These are phyloP conservation scores for Tethya wilhelma DNA, from an alignment of 37 sponge, comb jelly and placozoan species.

Conservation along the genomic window DNA sequence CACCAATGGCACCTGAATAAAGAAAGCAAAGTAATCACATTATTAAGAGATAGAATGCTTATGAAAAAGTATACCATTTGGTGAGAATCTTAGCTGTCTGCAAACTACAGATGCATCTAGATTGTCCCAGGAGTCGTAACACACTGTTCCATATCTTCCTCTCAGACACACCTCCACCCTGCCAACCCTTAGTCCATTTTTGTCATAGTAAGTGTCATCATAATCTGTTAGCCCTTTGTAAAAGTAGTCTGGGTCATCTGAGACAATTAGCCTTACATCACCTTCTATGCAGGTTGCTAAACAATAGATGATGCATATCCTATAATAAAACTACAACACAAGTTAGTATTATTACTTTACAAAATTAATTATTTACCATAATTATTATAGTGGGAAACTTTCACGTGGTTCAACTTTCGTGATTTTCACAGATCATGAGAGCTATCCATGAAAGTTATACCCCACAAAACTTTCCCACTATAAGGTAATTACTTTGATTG, in stretches of 20 bases:
- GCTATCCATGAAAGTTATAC: too few relatives aligned
- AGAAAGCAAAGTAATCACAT: too few relatives aligned
- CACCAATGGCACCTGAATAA: constrained; percentile 4
- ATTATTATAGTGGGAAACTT: background rate
- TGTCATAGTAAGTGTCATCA: constrained; percentile 16
- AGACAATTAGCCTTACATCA: constrained; percentile 12
- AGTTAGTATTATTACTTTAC: too few relatives aligned
- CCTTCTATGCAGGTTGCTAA: constrained; percentile 30
- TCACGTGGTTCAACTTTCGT: background rate
- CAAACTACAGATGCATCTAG: constrained; percentile 52
- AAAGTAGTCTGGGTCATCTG: constrained; percentile 2
- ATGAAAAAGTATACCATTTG: constrained; percentile 19
- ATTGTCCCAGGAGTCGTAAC: constrained; percentile 33
- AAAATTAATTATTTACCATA: background rate
- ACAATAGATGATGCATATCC: too few relatives aligned
- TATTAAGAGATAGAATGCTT: background rate
- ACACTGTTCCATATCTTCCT: constrained; percentile 55
- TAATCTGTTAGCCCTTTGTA: constrained; percentile 30
- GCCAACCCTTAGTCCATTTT: constrained; percentile 33
- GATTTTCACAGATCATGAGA: background rate
- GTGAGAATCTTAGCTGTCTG: constrained; percentile 34
- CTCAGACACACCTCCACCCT: constrained; percentile 57
- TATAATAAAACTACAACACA: too few relatives aligned
- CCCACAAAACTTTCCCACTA: too few relatives aligned
- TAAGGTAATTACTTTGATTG: too few relatives aligned